Percentiles rank a stretch among this genome's conserved stretches.
Evolutionary conservation across 2,888 invertebrate genomes (phyloP).

Genomic region (Limnephilus auricula): DNA sequence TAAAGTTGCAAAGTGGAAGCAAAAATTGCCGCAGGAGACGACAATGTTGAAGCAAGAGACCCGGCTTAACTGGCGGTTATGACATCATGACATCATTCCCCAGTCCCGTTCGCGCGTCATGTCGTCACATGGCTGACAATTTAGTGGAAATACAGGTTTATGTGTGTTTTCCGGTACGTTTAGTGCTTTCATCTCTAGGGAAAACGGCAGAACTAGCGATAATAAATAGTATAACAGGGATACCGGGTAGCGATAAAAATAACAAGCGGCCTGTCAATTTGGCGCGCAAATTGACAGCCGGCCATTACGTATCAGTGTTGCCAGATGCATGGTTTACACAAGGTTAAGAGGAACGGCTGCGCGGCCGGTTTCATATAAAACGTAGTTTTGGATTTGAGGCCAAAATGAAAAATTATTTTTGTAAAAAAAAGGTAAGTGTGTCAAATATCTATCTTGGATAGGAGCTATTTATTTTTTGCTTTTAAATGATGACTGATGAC

Average conservation of each 20-base stretch:
- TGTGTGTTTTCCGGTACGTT: neutral
- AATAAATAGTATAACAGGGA: neutral
- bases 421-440: no score
- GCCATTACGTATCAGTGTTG: neutral
- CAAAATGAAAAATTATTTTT: no score
- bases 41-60: no score
- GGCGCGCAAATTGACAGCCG: slow-evolving; percentile 7
- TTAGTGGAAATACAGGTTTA: neutral
- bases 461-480: no score
- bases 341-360: no score
- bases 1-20: no score
- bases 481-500: no score
- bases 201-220: neutral
- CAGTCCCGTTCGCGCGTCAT: neutral
- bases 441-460: no score
- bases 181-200: neutral
- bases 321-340: no score
- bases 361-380: no score
- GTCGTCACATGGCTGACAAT: neutral
- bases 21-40: no score
- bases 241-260: neutral
- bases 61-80: neutral
- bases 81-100: neutral
- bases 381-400: no score
- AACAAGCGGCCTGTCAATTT: slow-evolving; percentile 23